Conservation (phyloP, 2,797 vertebrate species). For the Gila robusta region DNA sequence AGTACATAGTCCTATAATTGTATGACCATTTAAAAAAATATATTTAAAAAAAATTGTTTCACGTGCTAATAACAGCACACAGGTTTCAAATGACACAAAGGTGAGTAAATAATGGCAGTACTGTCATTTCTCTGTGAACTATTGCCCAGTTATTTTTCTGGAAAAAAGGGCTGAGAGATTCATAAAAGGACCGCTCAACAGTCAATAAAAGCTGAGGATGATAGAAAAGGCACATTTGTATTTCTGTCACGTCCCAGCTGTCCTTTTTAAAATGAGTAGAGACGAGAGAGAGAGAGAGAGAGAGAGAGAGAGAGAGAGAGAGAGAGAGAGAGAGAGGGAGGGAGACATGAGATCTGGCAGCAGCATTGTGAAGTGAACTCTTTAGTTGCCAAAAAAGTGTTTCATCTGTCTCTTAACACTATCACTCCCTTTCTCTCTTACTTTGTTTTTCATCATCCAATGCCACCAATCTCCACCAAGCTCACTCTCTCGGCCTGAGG, state of each 20-base stretch:
- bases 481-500: background rate
- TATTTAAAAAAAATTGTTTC: background rate
- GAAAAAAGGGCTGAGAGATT: background rate
- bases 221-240: slow-evolving; percentile 17
- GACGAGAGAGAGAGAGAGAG: background rate
- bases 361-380: slow-evolving; percentile 44
- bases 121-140: background rate
- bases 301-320: background rate
- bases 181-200: slow-evolving; percentile 2
- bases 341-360: slow-evolving; percentile 22
- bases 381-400: slow-evolving; percentile 58
- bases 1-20: no score
- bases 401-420: slow-evolving; percentile 1
- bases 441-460: slow-evolving; percentile 19
- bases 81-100: background rate
- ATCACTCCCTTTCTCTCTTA: slow-evolving; percentile 1
- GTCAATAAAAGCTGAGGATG: slow-evolving; percentile 14
- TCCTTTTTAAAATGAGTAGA: slow-evolving; percentile 35
- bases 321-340: background rate
- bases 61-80: background rate
- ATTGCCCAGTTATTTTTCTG: background rate
- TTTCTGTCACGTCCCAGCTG: slow-evolving; percentile 4
- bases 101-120: background rate
- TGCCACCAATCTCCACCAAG: background rate
- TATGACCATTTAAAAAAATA: no score